Percentiles rank a stretch among this genome's conserved stretches.
Evolutionary conservation across 2,113 vertebrate genomes (phyloP).

Genomic region (Equus quagga): DNA sequence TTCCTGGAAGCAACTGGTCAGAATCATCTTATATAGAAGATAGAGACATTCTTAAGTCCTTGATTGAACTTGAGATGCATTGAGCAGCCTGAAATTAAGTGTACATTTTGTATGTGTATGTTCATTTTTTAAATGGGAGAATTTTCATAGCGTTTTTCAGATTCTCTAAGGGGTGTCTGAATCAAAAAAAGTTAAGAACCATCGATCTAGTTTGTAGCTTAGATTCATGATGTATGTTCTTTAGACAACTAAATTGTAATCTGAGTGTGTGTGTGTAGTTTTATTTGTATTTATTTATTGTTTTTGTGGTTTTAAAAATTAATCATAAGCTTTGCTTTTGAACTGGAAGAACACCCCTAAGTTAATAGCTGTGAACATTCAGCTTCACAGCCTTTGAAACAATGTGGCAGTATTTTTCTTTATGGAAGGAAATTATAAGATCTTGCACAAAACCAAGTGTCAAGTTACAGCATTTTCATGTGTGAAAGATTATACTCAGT

Average conservation of each 20-base stretch:
- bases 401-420: neutral
- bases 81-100: neutral
- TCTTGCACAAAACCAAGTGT: neutral
- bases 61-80: neutral
- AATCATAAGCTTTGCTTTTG: constrained; percentile 19
- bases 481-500: neutral
- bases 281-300: neutral
- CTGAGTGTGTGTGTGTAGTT: neutral
- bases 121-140: neutral
- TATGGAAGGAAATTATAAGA: neutral
- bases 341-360: constrained; percentile 15
- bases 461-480: neutral
- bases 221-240: neutral
- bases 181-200: neutral
- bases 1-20: neutral
- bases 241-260: constrained; percentile 1
- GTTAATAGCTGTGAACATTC: constrained; percentile 12
- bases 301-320: neutral
- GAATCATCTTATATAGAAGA: neutral
- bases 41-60: neutral
- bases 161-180: neutral
- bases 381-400: constrained; percentile 34
- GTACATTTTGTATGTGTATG: neutral
- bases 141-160: neutral
- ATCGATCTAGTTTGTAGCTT: neutral